Percentiles rank a stretch among this genome's conserved stretches.
phyloP scores from a whole-genome alignment of 2,113 vertebrate genomes.

The Caranx ignobilis region DNA sequence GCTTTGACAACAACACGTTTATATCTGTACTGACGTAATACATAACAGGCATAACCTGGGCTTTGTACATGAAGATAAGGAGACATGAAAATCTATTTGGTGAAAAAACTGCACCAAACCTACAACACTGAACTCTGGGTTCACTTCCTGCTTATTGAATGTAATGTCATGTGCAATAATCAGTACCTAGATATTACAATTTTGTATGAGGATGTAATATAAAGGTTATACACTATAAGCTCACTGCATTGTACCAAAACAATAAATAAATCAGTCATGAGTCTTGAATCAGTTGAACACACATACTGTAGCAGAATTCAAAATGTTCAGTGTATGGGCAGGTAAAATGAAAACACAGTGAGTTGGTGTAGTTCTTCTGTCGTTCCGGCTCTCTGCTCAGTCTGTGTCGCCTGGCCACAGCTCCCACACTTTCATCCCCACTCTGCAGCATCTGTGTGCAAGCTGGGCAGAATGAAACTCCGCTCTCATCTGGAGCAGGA shows the following conservation, averaged over 20 bases:
- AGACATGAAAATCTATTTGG: background rate
- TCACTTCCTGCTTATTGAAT: no score
- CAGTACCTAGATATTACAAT: no score
- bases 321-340: background rate
- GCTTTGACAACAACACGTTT: background rate
- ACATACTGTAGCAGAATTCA: background rate
- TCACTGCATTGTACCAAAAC: background rate
- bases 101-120: background rate
- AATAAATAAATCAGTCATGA: background rate
- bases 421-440: conserved; percentile 21
- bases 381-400: conserved; percentile 10
- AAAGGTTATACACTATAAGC: no score
- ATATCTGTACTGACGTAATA: background rate
- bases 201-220: no score
- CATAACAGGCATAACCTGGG: background rate
- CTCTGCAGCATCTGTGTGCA: conserved; percentile 70
- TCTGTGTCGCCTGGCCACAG: conserved; percentile 33
- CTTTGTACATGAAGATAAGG: background rate
- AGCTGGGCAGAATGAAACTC: conserved; percentile 65
- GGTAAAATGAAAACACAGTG: background rate
- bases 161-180: no score
- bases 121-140: background rate
- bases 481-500: conserved; percentile 50
- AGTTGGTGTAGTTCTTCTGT: no score
- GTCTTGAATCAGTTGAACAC: background rate